Evolutionary conservation across 2,113 vertebrate species (phyloP).

Genomic region (Paradoxurus hermaphroditus): DNA sequence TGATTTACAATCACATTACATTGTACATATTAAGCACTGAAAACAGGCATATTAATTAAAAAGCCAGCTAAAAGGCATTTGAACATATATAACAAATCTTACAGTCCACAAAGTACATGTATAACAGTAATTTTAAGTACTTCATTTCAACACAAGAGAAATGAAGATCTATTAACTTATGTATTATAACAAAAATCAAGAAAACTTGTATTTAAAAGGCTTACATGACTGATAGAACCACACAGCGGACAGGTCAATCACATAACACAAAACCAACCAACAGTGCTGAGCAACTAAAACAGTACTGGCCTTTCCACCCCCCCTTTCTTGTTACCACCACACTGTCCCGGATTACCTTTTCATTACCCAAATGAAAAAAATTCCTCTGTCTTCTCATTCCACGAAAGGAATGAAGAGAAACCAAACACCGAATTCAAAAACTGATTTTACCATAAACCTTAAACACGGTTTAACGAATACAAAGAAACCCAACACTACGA

Average conservation of each 20-base stretch:
- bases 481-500: constrained; percentile 66
- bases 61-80: constrained; percentile 80
- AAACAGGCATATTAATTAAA: constrained; percentile 78
- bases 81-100: constrained; percentile 85
- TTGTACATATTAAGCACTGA: constrained; percentile 79
- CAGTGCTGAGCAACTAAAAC: constrained; percentile 37
- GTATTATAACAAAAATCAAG: constrained; percentile 76
- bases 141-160: constrained; percentile 82
- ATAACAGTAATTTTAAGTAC: constrained; percentile 79
- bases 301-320: constrained; percentile 35
- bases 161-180: constrained; percentile 80
- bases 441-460: constrained; percentile 60
- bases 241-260: constrained; percentile 46
- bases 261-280: background rate
- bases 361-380: background rate
- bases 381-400: background rate
- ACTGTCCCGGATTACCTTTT: background rate
- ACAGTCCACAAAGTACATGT: constrained; percentile 78
- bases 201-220: constrained; percentile 70
- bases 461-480: constrained; percentile 61
- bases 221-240: constrained; percentile 64
- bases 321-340: background rate
- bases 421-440: constrained; percentile 8
- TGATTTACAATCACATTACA: constrained; percentile 83
- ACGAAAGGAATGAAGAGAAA: constrained; percentile 48